phyloP scores from a whole-genome alignment of 2,113 vertebrate genomes.

The Ciconia stormi region DNA sequence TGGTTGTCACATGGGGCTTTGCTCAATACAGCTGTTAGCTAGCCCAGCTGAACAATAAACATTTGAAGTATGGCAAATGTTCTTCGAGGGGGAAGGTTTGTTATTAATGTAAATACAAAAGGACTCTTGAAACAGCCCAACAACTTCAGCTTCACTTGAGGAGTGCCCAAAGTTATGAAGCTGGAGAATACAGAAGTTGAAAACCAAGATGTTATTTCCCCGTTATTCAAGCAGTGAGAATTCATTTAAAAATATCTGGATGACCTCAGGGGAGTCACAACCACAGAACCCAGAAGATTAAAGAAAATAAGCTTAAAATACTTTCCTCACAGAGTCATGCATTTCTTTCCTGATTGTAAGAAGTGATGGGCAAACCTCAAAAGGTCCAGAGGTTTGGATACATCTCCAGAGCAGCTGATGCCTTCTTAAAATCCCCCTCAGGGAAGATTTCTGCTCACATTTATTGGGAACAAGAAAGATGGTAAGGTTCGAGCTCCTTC shows the following conservation, averaged over 20 bases:
- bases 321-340: conserved; percentile 49
- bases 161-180: conserved; percentile 7
- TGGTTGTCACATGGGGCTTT: conserved; percentile 42
- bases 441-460: background rate
- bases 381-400: conserved; percentile 21
- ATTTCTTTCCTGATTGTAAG: conserved; percentile 9
- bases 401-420: background rate
- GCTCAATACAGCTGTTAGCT: conserved; percentile 44
- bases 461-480: background rate
- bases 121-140: background rate
- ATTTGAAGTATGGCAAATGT: conserved; percentile 48
- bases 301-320: conserved; percentile 64
- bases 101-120: conserved; percentile 49
- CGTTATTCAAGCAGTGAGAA: conserved; percentile 35
- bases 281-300: conserved; percentile 54
- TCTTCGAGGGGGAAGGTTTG: conserved; percentile 32
- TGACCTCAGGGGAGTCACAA: conserved; percentile 41
- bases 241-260: conserved; percentile 54
- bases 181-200: background rate
- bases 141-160: background rate
- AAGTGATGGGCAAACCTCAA: conserved; percentile 25
- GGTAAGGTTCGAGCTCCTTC: background rate
- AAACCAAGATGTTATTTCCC: background rate
- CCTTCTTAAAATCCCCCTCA: background rate
- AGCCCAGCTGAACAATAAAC: conserved; percentile 47